phyloP scores from a whole-genome alignment of 2,113 vertebrate species.

The Neotoma lepida region DNA sequence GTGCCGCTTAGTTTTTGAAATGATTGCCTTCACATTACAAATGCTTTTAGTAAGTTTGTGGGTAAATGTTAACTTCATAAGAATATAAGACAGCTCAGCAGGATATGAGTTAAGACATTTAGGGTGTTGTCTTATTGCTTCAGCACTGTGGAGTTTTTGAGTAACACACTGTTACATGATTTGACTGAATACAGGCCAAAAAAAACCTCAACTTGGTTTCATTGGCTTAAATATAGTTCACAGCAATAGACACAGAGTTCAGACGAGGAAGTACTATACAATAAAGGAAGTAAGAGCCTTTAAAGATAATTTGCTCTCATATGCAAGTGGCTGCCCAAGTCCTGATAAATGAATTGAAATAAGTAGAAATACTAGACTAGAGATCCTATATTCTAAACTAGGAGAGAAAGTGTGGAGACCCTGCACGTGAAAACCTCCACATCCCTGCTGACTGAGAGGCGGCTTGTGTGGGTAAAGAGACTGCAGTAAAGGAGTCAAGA shows the following conservation, averaged over 20 bases:
- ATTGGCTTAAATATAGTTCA: conserved; percentile 72
- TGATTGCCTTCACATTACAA: background rate
- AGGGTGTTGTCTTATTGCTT: conserved; percentile 71
- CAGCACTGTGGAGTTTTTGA: conserved; percentile 54
- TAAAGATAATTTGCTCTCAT: conserved; percentile 64
- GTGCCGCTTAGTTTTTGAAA: background rate
- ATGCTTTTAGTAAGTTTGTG: conserved; percentile 4
- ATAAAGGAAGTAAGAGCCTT: conserved; percentile 60
- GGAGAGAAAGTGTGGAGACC: background rate
- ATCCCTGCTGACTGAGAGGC: background rate
- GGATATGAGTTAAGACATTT: conserved; percentile 73
- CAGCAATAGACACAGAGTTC: conserved; percentile 24
- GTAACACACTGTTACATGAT: conserved; percentile 70
- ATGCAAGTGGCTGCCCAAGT: background rate
- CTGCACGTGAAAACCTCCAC: background rate
- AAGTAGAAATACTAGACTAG: background rate
- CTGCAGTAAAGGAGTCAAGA: background rate
- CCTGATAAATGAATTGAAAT: conserved; percentile 31
- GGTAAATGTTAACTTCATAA: conserved; percentile 37
- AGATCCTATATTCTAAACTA: background rate
- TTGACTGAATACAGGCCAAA: background rate
- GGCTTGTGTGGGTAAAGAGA: background rate
- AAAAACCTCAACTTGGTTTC: conserved; percentile 60
- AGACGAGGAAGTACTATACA: conserved; percentile 62
- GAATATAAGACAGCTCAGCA: conserved; percentile 35